These are phyloP conservation scores for Drosophila leontia DNA, from an alignment of 1,140 invertebrate genomes.

Conservation along the genomic window DNA sequence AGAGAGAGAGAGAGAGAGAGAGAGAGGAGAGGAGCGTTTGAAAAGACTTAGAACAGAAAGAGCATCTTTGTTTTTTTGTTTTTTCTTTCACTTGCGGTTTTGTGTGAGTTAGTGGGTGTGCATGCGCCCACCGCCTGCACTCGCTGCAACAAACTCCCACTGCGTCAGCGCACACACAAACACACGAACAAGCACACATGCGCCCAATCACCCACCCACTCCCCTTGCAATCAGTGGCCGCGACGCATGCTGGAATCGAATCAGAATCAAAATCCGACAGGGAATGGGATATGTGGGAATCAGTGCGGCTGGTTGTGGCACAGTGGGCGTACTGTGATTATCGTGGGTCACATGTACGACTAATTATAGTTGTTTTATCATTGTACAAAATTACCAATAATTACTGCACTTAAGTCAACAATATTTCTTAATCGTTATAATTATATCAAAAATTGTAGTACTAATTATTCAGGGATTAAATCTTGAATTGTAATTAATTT, in stretches of 20 bases:
- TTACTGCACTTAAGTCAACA: not conserved
- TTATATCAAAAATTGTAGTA: not conserved
- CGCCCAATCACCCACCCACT: slow-evolving; percentile 20
- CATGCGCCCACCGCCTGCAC: slow-evolving; percentile 62
- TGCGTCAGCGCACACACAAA: slow-evolving; percentile 66
- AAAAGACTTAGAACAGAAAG: slow-evolving; percentile 6
- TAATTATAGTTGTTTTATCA: not conserved
- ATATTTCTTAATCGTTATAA: not conserved
- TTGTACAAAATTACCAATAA: not conserved
- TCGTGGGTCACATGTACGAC: slow-evolving; percentile 8
- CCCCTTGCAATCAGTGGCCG: slow-evolving; percentile 2
- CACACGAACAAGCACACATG: slow-evolving; percentile 17
- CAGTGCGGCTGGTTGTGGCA: slow-evolving; percentile 22
- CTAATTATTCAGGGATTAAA: not conserved
- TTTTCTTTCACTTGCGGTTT: slow-evolving; percentile 8
- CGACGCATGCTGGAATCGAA: slow-evolving; percentile 33
- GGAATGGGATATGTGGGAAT: slow-evolving; percentile 14
- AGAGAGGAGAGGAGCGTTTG: slow-evolving; percentile 4
- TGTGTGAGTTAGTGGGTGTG: slow-evolving; percentile 43
- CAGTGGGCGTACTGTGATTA: slow-evolving; percentile 30
- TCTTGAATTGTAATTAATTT: not conserved
- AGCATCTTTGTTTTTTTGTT: slow-evolving; percentile 6
- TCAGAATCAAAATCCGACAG: slow-evolving; percentile 33
- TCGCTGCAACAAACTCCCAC: slow-evolving; percentile 47
- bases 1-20: slow-evolving; percentile 2